Conservation (phyloP, 2,888 invertebrate genomes). For the Cotesia congregata region DNA sequence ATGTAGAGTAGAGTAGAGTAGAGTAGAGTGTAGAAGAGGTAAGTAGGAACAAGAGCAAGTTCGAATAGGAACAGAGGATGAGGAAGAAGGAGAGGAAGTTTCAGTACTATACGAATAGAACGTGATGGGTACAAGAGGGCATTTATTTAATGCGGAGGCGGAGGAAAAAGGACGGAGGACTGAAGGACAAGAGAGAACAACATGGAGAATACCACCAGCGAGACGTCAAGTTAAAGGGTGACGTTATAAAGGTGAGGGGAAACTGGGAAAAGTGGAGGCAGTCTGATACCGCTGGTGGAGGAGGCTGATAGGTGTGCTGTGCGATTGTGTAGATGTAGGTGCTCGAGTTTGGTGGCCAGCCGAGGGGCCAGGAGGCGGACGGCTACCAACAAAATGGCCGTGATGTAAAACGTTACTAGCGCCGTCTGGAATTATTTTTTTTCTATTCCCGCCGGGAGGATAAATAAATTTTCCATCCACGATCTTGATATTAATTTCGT, state of each 20-base stretch:
- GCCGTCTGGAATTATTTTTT: constrained; percentile 66
- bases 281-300: constrained; percentile 8
- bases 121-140: constrained; percentile 12
- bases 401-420: constrained; percentile 54
- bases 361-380: constrained; percentile 38
- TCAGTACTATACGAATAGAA: neutral
- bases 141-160: constrained; percentile 43
- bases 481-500: constrained; percentile 33
- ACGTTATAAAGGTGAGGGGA: constrained; percentile 32
- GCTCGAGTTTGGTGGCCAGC: neutral
- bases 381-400: constrained; percentile 61
- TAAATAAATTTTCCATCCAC: constrained; percentile 50
- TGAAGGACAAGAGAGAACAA: constrained; percentile 33
- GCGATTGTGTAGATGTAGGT: neutral
- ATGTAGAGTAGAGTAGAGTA: neutral
- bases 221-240: neutral
- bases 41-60: constrained; percentile 8
- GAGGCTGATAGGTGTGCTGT: constrained; percentile 25
- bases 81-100: neutral
- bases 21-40: neutral
- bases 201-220: neutral
- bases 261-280: constrained; percentile 20
- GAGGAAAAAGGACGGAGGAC: constrained; percentile 37
- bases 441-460: constrained; percentile 59
- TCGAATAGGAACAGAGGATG: constrained; percentile 1